A percentile compares a stretch with the other conserved stretches of the same genome.
Evolutionary conservation across 2,797 vertebrate species (phyloP).

Genomic region (Schizothorax lantsangensis): DNA sequence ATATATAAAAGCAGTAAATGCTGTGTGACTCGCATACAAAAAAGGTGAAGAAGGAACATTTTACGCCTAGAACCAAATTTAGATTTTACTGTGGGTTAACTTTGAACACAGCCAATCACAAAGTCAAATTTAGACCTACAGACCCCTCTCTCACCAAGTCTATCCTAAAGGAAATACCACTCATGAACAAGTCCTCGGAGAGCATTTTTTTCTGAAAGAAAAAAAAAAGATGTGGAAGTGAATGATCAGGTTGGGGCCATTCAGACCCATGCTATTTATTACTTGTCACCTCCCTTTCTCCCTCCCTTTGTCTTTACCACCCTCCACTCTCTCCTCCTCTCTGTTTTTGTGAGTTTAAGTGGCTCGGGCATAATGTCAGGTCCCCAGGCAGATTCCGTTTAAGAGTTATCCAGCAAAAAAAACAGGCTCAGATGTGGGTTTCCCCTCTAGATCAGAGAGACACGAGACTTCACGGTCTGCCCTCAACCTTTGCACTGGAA

Average conservation of each 20-base stretch:
- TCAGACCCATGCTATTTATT: conserved; percentile 21
- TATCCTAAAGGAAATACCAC: conserved; percentile 54
- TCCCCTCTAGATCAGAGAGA: conserved; percentile 31
- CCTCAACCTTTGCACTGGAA: conserved; percentile 29
- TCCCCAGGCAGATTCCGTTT: conserved; percentile 37
- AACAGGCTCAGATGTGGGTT: conserved; percentile 37
- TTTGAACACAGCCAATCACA: not conserved
- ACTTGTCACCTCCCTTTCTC: conserved; percentile 2
- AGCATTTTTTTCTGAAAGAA: not conserved
- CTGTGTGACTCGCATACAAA: not conserved
- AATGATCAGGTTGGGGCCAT: conserved; percentile 45
- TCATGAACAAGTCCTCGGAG: conserved; percentile 31
- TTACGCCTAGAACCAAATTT: not conserved
- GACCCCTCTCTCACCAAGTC: conserved; percentile 58
- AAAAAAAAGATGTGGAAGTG: conserved; percentile 12
- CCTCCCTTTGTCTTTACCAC: not conserved
- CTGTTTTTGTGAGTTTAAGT: conserved; percentile 34
- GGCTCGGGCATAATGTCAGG: conserved; percentile 19
- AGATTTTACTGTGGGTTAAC: not conserved
- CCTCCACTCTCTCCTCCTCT: conserved; percentile 7
- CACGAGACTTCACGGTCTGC: conserved; percentile 20
- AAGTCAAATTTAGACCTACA: conserved; percentile 23
- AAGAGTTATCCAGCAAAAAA: conserved; percentile 26
- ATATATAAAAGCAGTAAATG: not conserved
- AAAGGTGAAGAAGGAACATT: not conserved